These are phyloP conservation scores for Corythornis leucogaster DNA, from an alignment of 2,797 vertebrate species.

Conservation along the genomic window DNA sequence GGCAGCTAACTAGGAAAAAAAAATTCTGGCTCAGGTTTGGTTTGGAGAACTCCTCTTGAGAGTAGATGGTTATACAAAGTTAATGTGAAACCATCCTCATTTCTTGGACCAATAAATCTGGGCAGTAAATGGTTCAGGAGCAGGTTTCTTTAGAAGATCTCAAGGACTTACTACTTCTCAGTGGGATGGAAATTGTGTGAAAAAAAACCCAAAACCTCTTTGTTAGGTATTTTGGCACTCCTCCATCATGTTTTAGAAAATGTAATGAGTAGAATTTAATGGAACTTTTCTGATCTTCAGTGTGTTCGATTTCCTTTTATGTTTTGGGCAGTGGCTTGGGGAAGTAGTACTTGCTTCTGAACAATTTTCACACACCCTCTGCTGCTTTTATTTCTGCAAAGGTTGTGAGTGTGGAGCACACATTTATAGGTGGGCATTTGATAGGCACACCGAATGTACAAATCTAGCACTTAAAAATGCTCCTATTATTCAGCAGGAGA, in stretches of 20 bases:
- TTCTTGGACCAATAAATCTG: constrained; percentile 54
- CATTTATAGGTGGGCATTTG: not conserved
- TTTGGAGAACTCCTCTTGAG: constrained; percentile 12
- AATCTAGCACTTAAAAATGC: not conserved
- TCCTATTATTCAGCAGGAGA: not conserved
- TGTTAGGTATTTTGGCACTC: constrained; percentile 44
- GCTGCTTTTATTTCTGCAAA: not conserved
- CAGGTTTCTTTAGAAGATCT: constrained; percentile 50
- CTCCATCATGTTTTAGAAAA: constrained; percentile 43
- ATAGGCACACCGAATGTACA: not conserved
- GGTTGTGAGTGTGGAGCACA: not conserved
- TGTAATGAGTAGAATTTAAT: constrained; percentile 27
- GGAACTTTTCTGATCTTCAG: constrained; percentile 24
- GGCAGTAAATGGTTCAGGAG: constrained; percentile 46
- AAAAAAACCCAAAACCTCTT: not conserved
- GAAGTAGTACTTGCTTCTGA: constrained; percentile 13
- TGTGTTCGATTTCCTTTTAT: not conserved
- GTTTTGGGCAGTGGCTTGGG: not conserved
- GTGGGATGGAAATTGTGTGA: constrained; percentile 27
- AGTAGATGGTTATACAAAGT: constrained; percentile 26
- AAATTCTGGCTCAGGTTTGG: not conserved
- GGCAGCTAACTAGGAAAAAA: not conserved
- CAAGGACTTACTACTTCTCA: constrained; percentile 52
- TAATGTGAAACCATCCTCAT: constrained; percentile 63
- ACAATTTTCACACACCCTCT: not conserved